These are phyloP conservation scores for Blastomussa wellsi DNA, from an alignment of 92 coral and sea anemone genomes.

Conservation along the genomic window DNA sequence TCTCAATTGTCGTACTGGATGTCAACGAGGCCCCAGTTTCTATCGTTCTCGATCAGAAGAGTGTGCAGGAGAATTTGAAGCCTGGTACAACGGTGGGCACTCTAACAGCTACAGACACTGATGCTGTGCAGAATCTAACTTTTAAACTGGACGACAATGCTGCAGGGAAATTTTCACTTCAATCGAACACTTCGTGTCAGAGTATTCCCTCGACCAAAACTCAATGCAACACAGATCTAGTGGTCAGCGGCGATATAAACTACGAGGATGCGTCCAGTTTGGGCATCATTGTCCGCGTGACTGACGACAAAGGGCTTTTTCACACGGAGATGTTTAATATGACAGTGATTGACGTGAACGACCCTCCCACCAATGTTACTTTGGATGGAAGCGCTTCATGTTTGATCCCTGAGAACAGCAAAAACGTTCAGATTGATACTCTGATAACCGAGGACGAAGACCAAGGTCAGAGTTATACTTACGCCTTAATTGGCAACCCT, in stretches of 20 bases:
- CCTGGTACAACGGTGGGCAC: conserved; percentile 67
- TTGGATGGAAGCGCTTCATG: conserved; percentile 77
- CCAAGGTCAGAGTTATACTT: conserved; percentile 68
- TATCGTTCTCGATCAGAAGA: conserved; percentile 55
- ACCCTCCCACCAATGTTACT: conserved; percentile 79
- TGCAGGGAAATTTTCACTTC: conserved; percentile 78
- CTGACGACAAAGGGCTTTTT: conserved; percentile 82
- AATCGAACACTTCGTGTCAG: conserved; percentile 47
- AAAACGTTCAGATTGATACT: conserved; percentile 68
- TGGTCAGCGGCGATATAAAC: conserved; percentile 76
- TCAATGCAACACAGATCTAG: conserved; percentile 47
- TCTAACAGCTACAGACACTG: conserved; percentile 69
- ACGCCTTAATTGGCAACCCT: conserved; percentile 57
- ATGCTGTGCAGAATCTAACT: conserved; percentile 76
- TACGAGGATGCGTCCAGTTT: conserved; percentile 75
- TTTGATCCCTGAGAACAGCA: conserved; percentile 79
- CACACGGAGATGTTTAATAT: conserved; percentile 62
- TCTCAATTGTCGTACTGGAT: conserved; percentile 74
- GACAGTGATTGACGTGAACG: conserved; percentile 74
- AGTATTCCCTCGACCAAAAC: conserved; percentile 28
- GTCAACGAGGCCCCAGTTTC: conserved; percentile 94
- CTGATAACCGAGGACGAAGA: conserved; percentile 87
- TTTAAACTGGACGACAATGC: conserved; percentile 84
- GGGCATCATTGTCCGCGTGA: conserved; percentile 71
- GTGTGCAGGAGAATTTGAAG: conserved; percentile 73